Percentiles rank a stretch among this genome's conserved stretches.
phyloP scores from a whole-genome alignment of 2,888 invertebrate species.

The Leucozona laternaria region DNA sequence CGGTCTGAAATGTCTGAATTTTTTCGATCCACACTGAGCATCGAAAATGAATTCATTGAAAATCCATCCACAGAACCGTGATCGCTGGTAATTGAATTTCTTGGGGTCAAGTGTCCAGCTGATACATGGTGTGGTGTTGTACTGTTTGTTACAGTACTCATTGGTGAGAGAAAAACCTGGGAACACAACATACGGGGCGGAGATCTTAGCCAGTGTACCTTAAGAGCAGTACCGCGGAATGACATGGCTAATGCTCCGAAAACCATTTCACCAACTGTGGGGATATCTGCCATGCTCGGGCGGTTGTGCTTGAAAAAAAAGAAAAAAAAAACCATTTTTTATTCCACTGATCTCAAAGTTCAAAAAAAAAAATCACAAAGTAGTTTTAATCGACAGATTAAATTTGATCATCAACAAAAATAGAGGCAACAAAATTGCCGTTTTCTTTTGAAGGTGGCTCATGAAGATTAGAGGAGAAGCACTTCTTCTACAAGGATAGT shows the following conservation, averaged over 20 bases:
- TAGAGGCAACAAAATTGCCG: too few relatives aligned
- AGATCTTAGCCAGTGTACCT: conserved; percentile 86
- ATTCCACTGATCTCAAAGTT: neutral
- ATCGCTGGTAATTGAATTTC: conserved; percentile 82
- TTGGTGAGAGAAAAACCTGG: conserved; percentile 86
- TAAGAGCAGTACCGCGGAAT: conserved; percentile 93
- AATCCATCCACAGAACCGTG: conserved; percentile 82
- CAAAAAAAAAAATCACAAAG: too few relatives aligned
- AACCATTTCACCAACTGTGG: conserved; percentile 94
- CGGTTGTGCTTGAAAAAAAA: conserved; percentile 85
- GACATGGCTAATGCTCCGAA: conserved; percentile 96
- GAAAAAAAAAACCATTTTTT: neutral
- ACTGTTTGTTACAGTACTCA: conserved; percentile 75
- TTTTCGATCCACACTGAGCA: conserved; percentile 80
- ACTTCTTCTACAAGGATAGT: too few relatives aligned
- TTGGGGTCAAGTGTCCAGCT: conserved; percentile 78
- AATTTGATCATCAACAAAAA: too few relatives aligned
- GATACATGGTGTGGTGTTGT: conserved; percentile 49
- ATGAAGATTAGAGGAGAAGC: too few relatives aligned
- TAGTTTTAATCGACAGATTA: too few relatives aligned
- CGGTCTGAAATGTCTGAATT: conserved; percentile 78
- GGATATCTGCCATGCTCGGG: conserved; percentile 87
- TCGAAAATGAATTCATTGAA: conserved; percentile 83
- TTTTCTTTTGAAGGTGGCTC: too few relatives aligned
- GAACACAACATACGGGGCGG: conserved; percentile 85